Base-by-base conservation (phyloP, 1,140 invertebrate genomes). In the Centruroides sculpturatus region DNA sequence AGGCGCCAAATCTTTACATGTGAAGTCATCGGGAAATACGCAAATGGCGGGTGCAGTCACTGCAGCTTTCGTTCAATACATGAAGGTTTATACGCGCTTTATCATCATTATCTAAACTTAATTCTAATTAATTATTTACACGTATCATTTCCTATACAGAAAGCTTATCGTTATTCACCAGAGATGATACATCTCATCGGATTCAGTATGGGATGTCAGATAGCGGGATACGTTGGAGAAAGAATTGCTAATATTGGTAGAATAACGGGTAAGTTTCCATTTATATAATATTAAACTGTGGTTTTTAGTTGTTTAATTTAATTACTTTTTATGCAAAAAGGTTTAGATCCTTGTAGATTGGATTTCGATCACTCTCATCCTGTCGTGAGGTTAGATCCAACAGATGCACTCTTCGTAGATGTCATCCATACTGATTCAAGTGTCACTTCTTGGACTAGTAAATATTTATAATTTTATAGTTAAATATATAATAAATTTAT, bases 341-440 rank as follows among this genome's bases (percentile, higher is more conserved):
- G 85, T 1, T 74, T 92, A 34, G 88, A 91, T 76, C 86, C 88
- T 4, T 88, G 88, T 0, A 86, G 90, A 68, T 88, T 88, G 0
- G 89, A 89, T 68, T 92, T 92, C 73, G 82, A 90, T 78, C 83
- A 85, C 59, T 89, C 90, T 85, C 85, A 86, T 0, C 75, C 77
- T 47, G 78, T 82, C 56, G 80, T 90, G 1, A 78, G 87, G 13
- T 72, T 92, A 3, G 88, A 91, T 71, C 86, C 86, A 46, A 80
- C 79, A 0, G 89, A 92, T 68, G 90, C 91, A 3, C 76, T 83
- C 64, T 80, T 92, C 55, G 87, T 92, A 3, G 89, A 92, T 69
- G 86, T 88, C 48, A 89, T 92, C 68, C 89, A 91, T 71, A 88
- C 2, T 69, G 73, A 46, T 60, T 74, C 55, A 11, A 62, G 59